Base-by-base conservation (phyloP, 2,797 vertebrate genomes). In the Lates japonicus region DNA sequence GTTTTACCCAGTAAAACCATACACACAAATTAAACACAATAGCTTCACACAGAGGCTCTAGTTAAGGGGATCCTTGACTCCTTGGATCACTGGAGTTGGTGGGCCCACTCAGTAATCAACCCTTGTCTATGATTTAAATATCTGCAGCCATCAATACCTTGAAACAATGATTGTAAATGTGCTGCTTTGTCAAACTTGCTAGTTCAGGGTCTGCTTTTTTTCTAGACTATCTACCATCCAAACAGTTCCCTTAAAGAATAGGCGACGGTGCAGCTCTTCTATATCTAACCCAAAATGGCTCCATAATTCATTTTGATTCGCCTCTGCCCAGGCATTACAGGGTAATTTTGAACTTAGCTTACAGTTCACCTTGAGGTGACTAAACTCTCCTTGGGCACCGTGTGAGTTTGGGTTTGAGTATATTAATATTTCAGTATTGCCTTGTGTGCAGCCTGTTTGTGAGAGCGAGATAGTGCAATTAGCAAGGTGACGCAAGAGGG, bases 301-400 rank as follows among this genome's bases (percentile, higher is more conserved):
- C 63, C 2, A 37, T 76, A 60, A 67, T 71, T 60, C 31, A 76
- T 74, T 72, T 42, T 19, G 58, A 59, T 69, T 78, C 41, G n/a
- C 62, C 48, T 64, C 67, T 58, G 52, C 55, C 14, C 3, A 46
- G 41, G 52, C 54, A 59, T 71, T 64, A 69, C 58, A 62, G 66
- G 4, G 42, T 64, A 22, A 83, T 83, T 82, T 46, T 72, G 59
- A 85, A 85, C 42, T 63, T 74, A 60, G 67, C 75, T 78, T 71
- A 81, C 65, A 81, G 84, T 77, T 90, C 60, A 89, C 72, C 74
- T 78, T 81, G 73, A 76, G 72, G 84, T 85, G 85, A 88, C 90
- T 90, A 84, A 86, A 86, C 48, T 37, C 41, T 83, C 78, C 62
- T 67, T 64, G 68, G 75, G 87, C 54, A 44, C 19, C 25, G 44